Conservation (phyloP, 2,888 invertebrate genomes). For the Oithona nana region DNA sequence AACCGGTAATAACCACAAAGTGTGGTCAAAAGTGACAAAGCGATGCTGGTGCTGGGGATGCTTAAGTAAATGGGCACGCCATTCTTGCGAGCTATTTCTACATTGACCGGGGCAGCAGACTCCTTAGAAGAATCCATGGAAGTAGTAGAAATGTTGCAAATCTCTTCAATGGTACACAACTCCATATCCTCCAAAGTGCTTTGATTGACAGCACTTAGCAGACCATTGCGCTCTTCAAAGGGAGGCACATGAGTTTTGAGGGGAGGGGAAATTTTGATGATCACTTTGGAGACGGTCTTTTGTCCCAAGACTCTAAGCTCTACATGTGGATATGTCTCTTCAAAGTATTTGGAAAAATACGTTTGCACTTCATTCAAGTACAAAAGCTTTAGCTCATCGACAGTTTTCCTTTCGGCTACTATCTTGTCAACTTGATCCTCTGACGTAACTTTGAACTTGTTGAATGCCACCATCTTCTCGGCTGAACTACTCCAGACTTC, state of each 20-base stretch:
- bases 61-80: slow-evolving; percentile 57
- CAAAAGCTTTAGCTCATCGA: not conserved
- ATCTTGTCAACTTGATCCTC: not conserved
- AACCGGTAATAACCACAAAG: slow-evolving; percentile 71
- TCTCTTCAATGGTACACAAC: slow-evolving; percentile 53
- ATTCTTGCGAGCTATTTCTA: slow-evolving; percentile 41
- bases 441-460: not conserved
- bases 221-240: not conserved
- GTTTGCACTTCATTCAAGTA: not conserved
- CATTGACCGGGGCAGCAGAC: not conserved
- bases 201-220: not conserved
- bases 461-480: not conserved
- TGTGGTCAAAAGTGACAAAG: slow-evolving; percentile 58
- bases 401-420: not conserved
- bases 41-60: slow-evolving; percentile 42
- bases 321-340: not conserved
- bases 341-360: not conserved
- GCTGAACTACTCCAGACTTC: not conserved
- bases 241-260: not conserved
- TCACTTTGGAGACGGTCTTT: not conserved
- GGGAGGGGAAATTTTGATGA: not conserved
- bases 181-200: slow-evolving; percentile 19
- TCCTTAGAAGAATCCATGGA: slow-evolving; percentile 42
- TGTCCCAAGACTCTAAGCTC: not conserved
- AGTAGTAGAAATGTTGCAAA: slow-evolving; percentile 51